These are phyloP conservation scores for Drosophila setifemur DNA, from an alignment of 1,140 invertebrate species.

Conservation along the genomic window DNA sequence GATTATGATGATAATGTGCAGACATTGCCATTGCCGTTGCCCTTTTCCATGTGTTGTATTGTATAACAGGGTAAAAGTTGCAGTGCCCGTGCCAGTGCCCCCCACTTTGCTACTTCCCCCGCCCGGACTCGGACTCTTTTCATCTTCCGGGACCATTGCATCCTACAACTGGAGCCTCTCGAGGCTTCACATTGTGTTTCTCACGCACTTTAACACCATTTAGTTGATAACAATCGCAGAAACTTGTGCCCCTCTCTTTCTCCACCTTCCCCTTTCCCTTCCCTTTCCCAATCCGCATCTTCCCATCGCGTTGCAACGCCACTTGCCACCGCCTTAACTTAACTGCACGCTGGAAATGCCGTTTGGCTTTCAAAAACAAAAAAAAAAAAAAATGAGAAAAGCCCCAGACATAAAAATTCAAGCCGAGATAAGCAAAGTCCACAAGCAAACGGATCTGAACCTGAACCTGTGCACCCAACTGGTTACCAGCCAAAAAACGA, in stretches of 20 bases:
- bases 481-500: conserved; percentile 53
- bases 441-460: conserved; percentile 65
- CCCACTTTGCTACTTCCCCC: background rate
- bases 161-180: conserved; percentile 11
- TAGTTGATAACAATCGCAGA: conserved; percentile 75
- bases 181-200: conserved; percentile 53
- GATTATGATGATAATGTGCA: conserved; percentile 18
- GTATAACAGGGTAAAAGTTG: conserved; percentile 69
- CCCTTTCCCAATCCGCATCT: too few species aligned
- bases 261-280: background rate
- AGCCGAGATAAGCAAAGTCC: conserved; percentile 71
- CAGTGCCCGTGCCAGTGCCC: conserved; percentile 22
- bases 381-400: conserved; percentile 19
- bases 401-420: conserved; percentile 32
- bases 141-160: conserved; percentile 26
- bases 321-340: conserved; percentile 57
- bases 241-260: conserved; percentile 15
- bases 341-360: conserved; percentile 44
- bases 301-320: conserved; percentile 63
- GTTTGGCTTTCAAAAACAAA: conserved; percentile 51
- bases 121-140: conserved; percentile 1
- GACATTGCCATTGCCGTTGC: conserved; percentile 46
- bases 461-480: conserved; percentile 72
- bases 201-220: conserved; percentile 80
- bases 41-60: conserved; percentile 56